phyloP scores from a whole-genome alignment of 2,888 invertebrate species.

The Melinopterus prodromus region DNA sequence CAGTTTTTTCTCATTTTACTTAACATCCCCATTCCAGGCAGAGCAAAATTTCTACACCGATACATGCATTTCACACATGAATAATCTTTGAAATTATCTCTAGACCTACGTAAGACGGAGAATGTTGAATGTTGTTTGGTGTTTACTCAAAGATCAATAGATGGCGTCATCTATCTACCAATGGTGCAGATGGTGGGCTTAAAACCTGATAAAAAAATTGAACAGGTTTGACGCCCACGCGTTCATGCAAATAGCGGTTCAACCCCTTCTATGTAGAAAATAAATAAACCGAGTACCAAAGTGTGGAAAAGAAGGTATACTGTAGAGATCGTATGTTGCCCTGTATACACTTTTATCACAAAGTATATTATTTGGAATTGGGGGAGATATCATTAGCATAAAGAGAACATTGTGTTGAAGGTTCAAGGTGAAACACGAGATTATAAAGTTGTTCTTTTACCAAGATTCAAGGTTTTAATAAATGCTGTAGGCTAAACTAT shows the following conservation, averaged over 20 bases:
- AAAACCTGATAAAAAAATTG: not conserved
- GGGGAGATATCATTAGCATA: not conserved
- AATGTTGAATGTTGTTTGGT: not conserved
- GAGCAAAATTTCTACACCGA: not conserved
- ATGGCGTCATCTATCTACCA: not conserved
- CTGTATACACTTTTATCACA: not conserved
- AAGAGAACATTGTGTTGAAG: not conserved
- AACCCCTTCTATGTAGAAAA: not conserved
- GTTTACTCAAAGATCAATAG: not conserved
- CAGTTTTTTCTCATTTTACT: conserved; percentile 1
- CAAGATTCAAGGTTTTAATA: no score
- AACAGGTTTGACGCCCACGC: not conserved
- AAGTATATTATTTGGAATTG: not conserved
- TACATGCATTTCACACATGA: not conserved
- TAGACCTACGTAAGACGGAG: not conserved
- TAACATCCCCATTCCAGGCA: not conserved
- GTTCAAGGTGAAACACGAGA: not conserved
- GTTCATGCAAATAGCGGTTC: not conserved
- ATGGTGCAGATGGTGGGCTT: not conserved
- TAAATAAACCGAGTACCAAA: not conserved
- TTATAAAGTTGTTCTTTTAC: no score
- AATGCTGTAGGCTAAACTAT: no score
- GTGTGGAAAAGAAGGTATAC: no score
- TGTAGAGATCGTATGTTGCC: no score
- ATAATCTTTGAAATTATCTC: not conserved